These are phyloP conservation scores for Stictonetta naevosa DNA, from an alignment of 2,113 vertebrate species.

Conservation along the genomic window DNA sequence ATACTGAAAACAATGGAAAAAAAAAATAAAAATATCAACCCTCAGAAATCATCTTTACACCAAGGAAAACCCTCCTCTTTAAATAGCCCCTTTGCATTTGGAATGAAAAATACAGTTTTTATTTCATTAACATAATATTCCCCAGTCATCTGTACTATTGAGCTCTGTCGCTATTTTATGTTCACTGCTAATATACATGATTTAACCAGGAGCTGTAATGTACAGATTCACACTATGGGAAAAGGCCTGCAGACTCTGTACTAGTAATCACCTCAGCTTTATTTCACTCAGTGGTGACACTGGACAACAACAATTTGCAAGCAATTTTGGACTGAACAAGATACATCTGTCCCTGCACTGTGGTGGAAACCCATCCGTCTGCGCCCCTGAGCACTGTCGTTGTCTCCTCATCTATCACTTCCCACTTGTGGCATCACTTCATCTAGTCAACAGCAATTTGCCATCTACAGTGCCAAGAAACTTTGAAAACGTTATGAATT, in stretches of 20 bases:
- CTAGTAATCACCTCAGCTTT: background rate
- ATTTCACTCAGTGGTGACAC: background rate
- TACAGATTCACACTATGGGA: background rate
- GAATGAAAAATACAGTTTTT: constrained; percentile 16
- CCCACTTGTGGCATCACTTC: constrained; percentile 2
- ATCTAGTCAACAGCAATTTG: background rate
- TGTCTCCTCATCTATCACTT: background rate
- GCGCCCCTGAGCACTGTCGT: rapidly evolving
- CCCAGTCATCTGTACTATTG: background rate
- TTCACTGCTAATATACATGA: background rate
- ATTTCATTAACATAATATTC: background rate
- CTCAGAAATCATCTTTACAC: background rate
- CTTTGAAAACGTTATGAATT: background rate
- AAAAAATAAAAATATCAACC: background rate
- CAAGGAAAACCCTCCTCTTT: background rate
- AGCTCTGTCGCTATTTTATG: constrained; percentile 3
- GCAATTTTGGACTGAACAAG: background rate
- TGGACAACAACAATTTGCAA: background rate
- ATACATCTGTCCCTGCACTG: background rate
- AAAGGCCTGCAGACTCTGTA: background rate
- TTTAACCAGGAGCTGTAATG: background rate
- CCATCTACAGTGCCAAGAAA: background rate
- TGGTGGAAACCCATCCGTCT: background rate
- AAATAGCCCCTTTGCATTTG: background rate
- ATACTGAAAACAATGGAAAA: background rate